These are phyloP conservation scores for Chrysolina haemoptera DNA, from an alignment of 2,888 invertebrate genomes.

Conservation along the genomic window DNA sequence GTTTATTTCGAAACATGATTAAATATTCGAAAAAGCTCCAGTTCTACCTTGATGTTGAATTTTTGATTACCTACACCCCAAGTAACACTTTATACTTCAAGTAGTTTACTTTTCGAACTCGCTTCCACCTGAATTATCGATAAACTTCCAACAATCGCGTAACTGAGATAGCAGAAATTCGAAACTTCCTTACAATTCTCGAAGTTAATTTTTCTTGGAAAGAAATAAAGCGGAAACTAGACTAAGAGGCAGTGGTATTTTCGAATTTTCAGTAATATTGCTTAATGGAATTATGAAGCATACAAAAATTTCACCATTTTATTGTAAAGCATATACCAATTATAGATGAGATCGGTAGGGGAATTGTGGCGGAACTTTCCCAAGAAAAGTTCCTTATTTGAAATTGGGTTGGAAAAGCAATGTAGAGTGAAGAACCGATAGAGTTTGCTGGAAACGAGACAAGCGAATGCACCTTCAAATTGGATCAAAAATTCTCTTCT, in stretches of 20 bases:
- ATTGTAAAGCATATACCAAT: neutral
- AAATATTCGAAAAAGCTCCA: too few relatives aligned
- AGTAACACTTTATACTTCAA: neutral
- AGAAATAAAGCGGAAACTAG: conserved; percentile 11
- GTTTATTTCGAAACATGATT: too few relatives aligned
- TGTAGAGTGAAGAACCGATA: neutral
- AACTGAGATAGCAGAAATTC: neutral
- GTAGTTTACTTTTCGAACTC: neutral
- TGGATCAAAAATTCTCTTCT: neutral
- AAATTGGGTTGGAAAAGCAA: neutral
- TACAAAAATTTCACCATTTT: neutral
- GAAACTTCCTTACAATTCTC: conserved; percentile 1
- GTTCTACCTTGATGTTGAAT: neutral
- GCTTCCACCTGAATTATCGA: conserved; percentile 2
- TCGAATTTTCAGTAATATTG: neutral
- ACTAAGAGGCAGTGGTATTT: neutral
- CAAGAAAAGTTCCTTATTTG: neutral
- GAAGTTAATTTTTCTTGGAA: neutral
- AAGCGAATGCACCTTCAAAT: neutral
- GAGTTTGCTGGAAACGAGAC: neutral
- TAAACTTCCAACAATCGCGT: neutral
- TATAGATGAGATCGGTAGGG: neutral
- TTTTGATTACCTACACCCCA: too few relatives aligned
- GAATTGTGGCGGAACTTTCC: neutral
- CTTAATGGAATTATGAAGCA: neutral